Evolutionary conservation across 2,888 invertebrate species (phyloP).

Genomic region (Agrotis clavis): DNA sequence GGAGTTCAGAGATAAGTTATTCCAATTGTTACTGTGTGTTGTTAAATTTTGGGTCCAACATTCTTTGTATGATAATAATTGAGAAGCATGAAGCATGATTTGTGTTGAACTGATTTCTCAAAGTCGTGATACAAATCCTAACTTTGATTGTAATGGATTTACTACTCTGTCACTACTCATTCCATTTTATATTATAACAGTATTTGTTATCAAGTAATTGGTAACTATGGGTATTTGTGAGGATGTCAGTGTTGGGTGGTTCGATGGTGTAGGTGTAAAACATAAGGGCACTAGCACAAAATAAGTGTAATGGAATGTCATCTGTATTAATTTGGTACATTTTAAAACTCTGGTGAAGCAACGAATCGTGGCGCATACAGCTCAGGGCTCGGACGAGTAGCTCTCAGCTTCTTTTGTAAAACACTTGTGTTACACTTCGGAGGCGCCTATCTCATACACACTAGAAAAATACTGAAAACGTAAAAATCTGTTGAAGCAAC

Average conservation of each 20-base stretch:
- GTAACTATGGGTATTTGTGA: constrained; percentile 58
- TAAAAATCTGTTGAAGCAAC: constrained; percentile 22
- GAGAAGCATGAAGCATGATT: constrained; percentile 23
- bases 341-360: constrained; percentile 65
- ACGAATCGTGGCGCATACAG: constrained; percentile 64
- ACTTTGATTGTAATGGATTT: constrained; percentile 10
- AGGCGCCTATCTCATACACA: constrained; percentile 25
- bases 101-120: constrained; percentile 7
- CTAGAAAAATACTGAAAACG: constrained; percentile 28
- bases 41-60: constrained; percentile 26
- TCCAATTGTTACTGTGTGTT: constrained; percentile 25
- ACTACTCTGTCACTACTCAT: constrained; percentile 5
- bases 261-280: constrained; percentile 65
- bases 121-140: constrained; percentile 5
- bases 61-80: constrained; percentile 15
- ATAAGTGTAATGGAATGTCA: constrained; percentile 63
- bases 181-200: neutral
- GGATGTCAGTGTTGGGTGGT: constrained; percentile 60
- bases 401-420: constrained; percentile 63
- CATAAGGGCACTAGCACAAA: constrained; percentile 62
- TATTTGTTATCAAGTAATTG: constrained; percentile 28
- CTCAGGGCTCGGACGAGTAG: constrained; percentile 51
- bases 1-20: constrained; percentile 44
- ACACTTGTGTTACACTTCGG: constrained; percentile 51
- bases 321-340: constrained; percentile 59